Conservation (phyloP, 1,140 invertebrate species). For the Diplogasteroides magnus region DNA sequence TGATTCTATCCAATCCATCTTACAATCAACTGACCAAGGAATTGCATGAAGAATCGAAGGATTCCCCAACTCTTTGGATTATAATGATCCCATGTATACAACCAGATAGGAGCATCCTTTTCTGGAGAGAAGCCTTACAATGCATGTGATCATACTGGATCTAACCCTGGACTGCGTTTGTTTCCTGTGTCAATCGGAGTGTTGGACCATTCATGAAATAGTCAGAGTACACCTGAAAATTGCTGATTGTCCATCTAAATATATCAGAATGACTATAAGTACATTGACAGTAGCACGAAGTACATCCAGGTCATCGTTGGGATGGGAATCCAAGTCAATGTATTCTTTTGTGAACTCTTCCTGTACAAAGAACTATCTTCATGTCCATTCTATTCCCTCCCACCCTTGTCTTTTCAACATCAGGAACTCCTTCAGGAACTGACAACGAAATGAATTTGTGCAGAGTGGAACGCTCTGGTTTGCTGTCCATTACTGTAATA, state of each 20-base stretch:
- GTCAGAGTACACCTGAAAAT: slow-evolving; percentile 1
- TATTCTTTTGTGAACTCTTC: too few relatives aligned
- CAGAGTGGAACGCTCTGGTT: not conserved
- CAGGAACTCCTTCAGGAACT: not conserved
- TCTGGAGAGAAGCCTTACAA: slow-evolving; percentile 14
- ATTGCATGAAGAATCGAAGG: slow-evolving; percentile 15
- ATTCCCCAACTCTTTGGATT: slow-evolving; percentile 70
- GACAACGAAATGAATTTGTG: not conserved
- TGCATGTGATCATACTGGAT: slow-evolving; percentile 22
- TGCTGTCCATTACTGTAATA: slow-evolving; percentile 1
- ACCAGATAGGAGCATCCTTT: slow-evolving; percentile 60
- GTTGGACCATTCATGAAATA: slow-evolving; percentile 1
- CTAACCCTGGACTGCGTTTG: not conserved
- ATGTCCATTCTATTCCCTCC: not conserved
- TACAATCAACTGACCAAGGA: slow-evolving; percentile 11
- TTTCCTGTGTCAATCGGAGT: too few relatives aligned
- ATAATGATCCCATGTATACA: slow-evolving; percentile 83
- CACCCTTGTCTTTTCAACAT: not conserved
- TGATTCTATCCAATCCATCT: slow-evolving; percentile 72
- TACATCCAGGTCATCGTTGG: too few relatives aligned
- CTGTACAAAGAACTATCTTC: too few relatives aligned
- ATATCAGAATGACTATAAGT: not conserved
- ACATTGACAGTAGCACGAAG: too few relatives aligned
- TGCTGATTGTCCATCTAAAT: not conserved
- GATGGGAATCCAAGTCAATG: too few relatives aligned